A percentile compares a stretch with the other conserved stretches of the same genome.
Evolutionary conservation across 2,113 vertebrate genomes (phyloP).

Genomic region (Vulpes lagopus): DNA sequence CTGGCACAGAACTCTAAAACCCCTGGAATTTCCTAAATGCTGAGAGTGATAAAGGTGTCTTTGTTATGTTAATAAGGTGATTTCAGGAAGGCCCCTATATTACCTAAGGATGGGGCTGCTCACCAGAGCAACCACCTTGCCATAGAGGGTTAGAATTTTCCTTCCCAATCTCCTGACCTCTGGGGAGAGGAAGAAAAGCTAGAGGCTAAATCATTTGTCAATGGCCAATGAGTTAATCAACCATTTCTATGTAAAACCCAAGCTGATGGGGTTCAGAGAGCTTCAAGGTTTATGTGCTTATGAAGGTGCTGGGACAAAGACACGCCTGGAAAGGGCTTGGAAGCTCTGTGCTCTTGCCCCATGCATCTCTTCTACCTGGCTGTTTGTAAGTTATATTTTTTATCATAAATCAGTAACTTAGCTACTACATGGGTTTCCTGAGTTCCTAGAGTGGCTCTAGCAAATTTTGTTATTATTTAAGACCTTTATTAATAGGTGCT

Average conservation of each 20-base stretch:
- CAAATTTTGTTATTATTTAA: constrained; percentile 72
- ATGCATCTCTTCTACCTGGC: background rate
- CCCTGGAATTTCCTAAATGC: background rate
- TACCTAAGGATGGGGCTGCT: background rate
- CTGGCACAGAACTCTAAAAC: background rate
- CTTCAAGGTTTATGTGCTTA: background rate
- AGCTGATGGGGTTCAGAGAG: background rate
- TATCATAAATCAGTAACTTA: background rate
- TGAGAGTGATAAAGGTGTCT: background rate
- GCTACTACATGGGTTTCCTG: background rate
- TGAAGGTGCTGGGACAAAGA: background rate
- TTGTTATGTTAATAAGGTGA: background rate
- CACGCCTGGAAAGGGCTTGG: background rate
- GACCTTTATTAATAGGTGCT: constrained; percentile 92
- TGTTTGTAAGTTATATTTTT: background rate
- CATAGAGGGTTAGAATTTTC: background rate
- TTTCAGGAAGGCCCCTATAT: background rate
- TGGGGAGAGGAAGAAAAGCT: background rate
- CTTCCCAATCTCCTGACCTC: background rate
- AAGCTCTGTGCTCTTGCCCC: background rate
- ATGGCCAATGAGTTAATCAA: background rate
- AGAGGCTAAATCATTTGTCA: background rate
- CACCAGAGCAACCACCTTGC: background rate
- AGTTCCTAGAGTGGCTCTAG: background rate
- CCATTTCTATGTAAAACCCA: background rate